phyloP scores from a whole-genome alignment of 2,113 vertebrate species.

The Oryzias woworae region DNA sequence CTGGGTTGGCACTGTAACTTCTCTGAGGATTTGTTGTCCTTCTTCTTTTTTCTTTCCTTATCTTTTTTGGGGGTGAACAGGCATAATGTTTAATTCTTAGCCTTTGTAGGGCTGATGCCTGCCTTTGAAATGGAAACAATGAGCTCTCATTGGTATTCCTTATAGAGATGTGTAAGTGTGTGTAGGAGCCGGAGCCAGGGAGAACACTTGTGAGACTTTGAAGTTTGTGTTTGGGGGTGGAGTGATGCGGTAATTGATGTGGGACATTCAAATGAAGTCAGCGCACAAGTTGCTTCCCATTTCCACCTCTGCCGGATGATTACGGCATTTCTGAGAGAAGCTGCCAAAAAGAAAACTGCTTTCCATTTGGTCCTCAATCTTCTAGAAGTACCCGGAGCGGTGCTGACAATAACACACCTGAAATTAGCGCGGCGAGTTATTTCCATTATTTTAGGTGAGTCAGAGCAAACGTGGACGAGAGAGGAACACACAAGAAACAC shows the following conservation, averaged over 20 bases:
- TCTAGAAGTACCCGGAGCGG: conserved; percentile 1
- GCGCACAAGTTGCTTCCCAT: conserved; percentile 34
- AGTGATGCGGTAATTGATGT: conserved; percentile 49
- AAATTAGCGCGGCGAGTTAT: neutral
- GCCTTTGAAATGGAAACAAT: conserved; percentile 67
- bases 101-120: conserved; percentile 29
- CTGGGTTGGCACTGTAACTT: too few relatives aligned
- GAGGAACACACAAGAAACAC: too few relatives aligned
- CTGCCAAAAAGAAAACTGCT: conserved; percentile 23
- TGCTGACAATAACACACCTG: conserved; percentile 22
- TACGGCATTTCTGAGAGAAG: conserved; percentile 21
- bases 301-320: conserved; percentile 19
- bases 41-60: conserved; percentile 18
- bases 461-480: too few relatives aligned
- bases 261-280: conserved; percentile 39
- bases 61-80: conserved; percentile 2
- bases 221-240: conserved; percentile 48
- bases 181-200: conserved; percentile 14
- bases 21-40: neutral
- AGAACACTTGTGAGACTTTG: conserved; percentile 53
- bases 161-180: conserved; percentile 35
- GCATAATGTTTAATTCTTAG: conserved; percentile 43
- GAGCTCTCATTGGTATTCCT: conserved; percentile 63
- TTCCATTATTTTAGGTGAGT: too few relatives aligned
- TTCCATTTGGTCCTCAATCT: conserved; percentile 24